A percentile compares a stretch with the other conserved stretches of the same genome.
These are phyloP conservation scores for Archips xylosteana DNA, from an alignment of 2,888 invertebrate genomes.

Conservation along the genomic window DNA sequence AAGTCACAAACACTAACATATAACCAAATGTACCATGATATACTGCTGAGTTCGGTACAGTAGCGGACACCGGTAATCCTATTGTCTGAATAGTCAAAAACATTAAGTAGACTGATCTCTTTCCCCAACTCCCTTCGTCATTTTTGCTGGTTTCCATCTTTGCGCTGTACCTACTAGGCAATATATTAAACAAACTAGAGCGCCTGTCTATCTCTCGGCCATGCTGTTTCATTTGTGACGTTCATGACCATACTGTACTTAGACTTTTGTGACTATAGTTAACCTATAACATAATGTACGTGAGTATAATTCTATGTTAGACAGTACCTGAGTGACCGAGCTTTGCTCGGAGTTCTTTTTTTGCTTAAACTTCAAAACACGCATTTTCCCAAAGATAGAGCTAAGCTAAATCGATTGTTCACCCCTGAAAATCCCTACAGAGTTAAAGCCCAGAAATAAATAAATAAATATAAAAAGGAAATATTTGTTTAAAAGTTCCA, in stretches of 20 bases:
- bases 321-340: too few species aligned
- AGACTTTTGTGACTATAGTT: neutral
- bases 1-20: slow-evolving; percentile 51
- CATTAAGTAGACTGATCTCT: slow-evolving; percentile 54
- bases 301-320: too few species aligned
- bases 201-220: neutral
- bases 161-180: neutral
- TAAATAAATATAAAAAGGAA: too few species aligned
- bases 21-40: slow-evolving; percentile 60
- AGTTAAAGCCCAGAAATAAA: too few species aligned
- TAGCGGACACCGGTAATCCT: slow-evolving; percentile 55
- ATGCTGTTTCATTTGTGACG: neutral
- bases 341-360: too few species aligned
- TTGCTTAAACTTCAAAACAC: too few species aligned
- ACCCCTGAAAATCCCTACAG: too few species aligned
- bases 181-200: neutral
- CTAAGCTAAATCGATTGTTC: too few species aligned
- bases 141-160: slow-evolving; percentile 16
- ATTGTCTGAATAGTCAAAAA: slow-evolving; percentile 61
- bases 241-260: neutral
- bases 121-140: slow-evolving; percentile 47
- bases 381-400: too few species aligned
- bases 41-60: slow-evolving; percentile 57
- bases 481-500: too few species aligned
- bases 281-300: neutral